Conservation (phyloP, 2,888 invertebrate species). For the Toxonevra muliebris region DNA sequence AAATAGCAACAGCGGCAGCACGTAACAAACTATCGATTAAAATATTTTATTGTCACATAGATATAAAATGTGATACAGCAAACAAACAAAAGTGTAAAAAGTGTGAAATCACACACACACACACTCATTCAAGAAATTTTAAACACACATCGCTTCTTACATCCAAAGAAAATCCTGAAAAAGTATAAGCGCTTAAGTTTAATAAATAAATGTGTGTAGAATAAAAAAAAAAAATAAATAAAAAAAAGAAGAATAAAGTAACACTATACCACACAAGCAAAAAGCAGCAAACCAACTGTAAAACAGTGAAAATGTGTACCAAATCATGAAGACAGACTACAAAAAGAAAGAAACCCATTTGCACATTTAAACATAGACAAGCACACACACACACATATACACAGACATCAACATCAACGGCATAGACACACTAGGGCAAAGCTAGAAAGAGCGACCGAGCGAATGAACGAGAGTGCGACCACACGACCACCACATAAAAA, state of each 20-base stretch:
- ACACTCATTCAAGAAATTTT: constrained; percentile 12
- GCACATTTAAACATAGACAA: too few relatives aligned
- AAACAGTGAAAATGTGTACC: not conserved
- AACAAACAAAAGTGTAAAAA: constrained; percentile 42
- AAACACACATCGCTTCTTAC: too few relatives aligned
- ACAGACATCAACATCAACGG: not conserved
- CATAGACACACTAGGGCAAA: constrained; percentile 17
- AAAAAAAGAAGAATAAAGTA: constrained; percentile 7
- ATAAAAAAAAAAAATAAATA: too few relatives aligned
- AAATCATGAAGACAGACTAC: constrained; percentile 1
- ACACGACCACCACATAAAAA: constrained; percentile 1
- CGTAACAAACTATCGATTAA: constrained; percentile 49
- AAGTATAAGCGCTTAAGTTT: too few relatives aligned
- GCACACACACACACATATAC: not conserved
- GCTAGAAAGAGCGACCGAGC: constrained; percentile 10
- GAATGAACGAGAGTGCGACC: constrained; percentile 10
- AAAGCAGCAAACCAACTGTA: constrained; percentile 3
- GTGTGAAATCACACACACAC: constrained; percentile 29
- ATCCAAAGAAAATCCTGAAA: too few relatives aligned
- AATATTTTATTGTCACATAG: constrained; percentile 31
- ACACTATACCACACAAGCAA: not conserved
- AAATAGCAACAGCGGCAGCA: constrained; percentile 24
- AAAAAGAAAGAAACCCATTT: not conserved
- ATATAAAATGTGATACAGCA: constrained; percentile 20
- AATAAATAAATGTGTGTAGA: too few relatives aligned